These are phyloP conservation scores for Saxidomus purpurata DNA, from an alignment of 1,140 invertebrate species.

Conservation along the genomic window DNA sequence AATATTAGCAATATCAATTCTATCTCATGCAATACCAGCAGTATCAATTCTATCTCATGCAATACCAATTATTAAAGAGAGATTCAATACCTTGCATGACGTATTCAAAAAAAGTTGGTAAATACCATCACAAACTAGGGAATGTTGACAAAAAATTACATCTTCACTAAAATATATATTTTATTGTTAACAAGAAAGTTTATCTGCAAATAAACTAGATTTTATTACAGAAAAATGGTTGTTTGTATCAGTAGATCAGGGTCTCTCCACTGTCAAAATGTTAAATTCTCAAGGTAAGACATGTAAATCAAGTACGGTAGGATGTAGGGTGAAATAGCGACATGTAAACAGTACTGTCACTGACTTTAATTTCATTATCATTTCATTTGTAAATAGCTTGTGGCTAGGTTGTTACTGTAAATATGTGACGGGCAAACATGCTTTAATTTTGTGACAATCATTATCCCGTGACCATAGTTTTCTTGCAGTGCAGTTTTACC, in stretches of 20 bases:
- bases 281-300: not conserved
- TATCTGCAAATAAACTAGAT: not conserved
- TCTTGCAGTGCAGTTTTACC: too few relatives aligned
- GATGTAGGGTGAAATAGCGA: not conserved
- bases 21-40: too few relatives aligned
- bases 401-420: not conserved
- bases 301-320: not conserved
- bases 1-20: too few relatives aligned
- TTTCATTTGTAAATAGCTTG: slow-evolving; percentile 17
- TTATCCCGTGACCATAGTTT: too few relatives aligned
- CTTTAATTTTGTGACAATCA: too few relatives aligned
- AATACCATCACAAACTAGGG: too few relatives aligned
- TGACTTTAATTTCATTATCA: slow-evolving; percentile 39
- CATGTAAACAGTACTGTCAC: slow-evolving; percentile 17
- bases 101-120: too few relatives aligned
- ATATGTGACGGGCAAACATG: too few relatives aligned
- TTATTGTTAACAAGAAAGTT: not conserved
- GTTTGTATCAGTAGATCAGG: not conserved
- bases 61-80: too few relatives aligned
- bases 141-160: too few relatives aligned
- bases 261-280: not conserved
- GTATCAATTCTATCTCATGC: too few relatives aligned
- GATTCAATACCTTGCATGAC: too few relatives aligned
- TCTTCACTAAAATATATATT: slow-evolving; percentile 5
- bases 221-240: not conserved